A percentile compares a stretch with the other conserved stretches of the same genome.
Conservation (phyloP, 2,113 vertebrate genomes). For the Podarcis cretensis region DNA sequence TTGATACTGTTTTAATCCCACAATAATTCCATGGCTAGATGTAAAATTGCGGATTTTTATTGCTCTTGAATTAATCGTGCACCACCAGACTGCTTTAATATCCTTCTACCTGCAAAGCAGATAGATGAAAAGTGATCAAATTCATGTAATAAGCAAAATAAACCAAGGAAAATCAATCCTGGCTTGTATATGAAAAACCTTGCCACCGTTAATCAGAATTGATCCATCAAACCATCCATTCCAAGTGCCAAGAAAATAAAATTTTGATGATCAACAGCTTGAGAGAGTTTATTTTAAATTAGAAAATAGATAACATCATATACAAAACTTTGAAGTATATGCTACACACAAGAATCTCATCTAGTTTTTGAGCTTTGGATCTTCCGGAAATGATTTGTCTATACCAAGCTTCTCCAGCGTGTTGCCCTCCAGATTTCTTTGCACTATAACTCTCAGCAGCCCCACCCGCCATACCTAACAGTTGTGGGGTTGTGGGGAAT, state of each 20-base stretch:
- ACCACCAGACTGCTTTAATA: slow-evolving; percentile 2
- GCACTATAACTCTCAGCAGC: no score
- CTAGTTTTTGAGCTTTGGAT: not conserved
- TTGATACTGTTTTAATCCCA: not conserved
- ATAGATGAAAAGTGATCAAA: slow-evolving; percentile 24
- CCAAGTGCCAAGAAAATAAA: slow-evolving; percentile 15
- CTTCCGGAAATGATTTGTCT: not conserved
- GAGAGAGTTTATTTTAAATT: slow-evolving; percentile 35
- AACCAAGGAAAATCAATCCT: slow-evolving; percentile 14
- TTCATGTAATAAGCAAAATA: slow-evolving; percentile 10
- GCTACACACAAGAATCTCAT: not conserved
- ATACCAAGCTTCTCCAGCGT: not conserved
- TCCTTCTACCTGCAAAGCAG: not conserved
- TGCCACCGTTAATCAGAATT: slow-evolving; percentile 30
- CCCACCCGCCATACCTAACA: no score
- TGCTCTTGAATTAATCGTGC: not conserved
- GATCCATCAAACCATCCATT: slow-evolving; percentile 13
- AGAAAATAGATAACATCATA: not conserved
- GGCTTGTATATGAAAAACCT: not conserved
- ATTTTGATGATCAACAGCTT: slow-evolving; percentile 29
- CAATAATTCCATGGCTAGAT: not conserved
- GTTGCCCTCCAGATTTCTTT: no score
- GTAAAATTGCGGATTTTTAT: not conserved
- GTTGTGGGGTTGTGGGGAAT: no score
- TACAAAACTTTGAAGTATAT: not conserved